These are phyloP conservation scores for Potorous gilbertii DNA, from an alignment of 2,797 vertebrate genomes.

Conservation along the genomic window DNA sequence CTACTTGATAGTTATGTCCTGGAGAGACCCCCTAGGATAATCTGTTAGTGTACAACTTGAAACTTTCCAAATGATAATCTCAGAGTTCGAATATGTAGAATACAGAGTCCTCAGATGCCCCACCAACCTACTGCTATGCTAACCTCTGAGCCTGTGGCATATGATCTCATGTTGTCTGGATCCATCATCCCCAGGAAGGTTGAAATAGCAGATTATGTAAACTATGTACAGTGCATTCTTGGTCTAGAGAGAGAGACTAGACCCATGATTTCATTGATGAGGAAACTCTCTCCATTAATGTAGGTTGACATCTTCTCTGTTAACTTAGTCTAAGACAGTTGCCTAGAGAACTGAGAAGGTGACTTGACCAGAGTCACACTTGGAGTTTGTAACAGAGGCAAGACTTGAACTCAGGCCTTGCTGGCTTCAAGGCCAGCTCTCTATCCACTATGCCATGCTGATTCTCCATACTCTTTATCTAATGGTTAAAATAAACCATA, in stretches of 20 bases:
- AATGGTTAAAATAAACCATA: constrained; percentile 16
- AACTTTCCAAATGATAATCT: background rate
- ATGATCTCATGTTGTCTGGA: background rate
- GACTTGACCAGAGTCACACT: background rate
- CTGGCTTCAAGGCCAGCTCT: background rate
- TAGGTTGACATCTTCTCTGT: background rate
- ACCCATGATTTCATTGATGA: background rate
- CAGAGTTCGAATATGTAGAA: background rate
- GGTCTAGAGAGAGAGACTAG: background rate
- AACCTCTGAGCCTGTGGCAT: background rate
- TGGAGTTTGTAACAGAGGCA: background rate
- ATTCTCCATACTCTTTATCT: background rate
- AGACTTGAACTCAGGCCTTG: background rate
- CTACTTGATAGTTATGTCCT: background rate
- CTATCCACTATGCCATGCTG: background rate
- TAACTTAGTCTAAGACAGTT: background rate
- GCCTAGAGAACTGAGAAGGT: background rate
- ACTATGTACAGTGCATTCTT: background rate
- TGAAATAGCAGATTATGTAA: constrained; percentile 21
- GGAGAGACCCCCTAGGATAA: background rate
- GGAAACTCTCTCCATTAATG: background rate
- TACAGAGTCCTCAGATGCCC: background rate
- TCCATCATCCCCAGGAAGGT: rapidly evolving
- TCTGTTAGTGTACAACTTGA: background rate
- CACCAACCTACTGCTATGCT: background rate